A percentile compares a stretch with the other conserved stretches of the same genome.
phyloP scores from a whole-genome alignment of 2,888 invertebrate species.

The Cryptocephalus moraei region DNA sequence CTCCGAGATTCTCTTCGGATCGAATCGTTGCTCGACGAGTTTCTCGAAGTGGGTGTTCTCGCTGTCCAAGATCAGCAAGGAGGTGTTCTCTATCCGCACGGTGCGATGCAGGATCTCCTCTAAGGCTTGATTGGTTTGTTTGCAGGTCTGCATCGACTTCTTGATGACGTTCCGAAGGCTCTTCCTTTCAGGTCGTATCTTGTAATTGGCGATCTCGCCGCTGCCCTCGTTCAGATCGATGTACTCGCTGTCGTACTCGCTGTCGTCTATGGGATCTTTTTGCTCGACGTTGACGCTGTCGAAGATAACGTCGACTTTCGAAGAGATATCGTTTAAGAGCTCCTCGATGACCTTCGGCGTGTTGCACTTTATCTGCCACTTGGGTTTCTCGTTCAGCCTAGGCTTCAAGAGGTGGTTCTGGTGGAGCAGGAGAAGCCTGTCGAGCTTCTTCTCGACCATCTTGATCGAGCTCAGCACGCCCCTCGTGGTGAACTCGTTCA shows the following conservation, averaged over 20 bases:
- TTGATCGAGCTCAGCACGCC: conserved; percentile 36
- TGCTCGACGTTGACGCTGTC: conserved; percentile 26
- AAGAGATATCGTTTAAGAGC: conserved; percentile 33
- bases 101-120: conserved; percentile 29
- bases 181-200: conserved; percentile 14
- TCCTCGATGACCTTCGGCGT: conserved; percentile 30
- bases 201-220: conserved; percentile 8
- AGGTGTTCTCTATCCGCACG: conserved; percentile 27
- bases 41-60: conserved; percentile 10
- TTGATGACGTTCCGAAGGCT: conserved; percentile 21
- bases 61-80: conserved; percentile 13
- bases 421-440: conserved; percentile 21
- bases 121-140: conserved; percentile 26
- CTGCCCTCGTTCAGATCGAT: conserved; percentile 19
- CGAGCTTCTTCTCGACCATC: conserved; percentile 33
- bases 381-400: conserved; percentile 18
- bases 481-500: conserved; percentile 34
- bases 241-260: conserved; percentile 19
- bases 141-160: conserved; percentile 23
- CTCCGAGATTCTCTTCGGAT: conserved; percentile 1
- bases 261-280: conserved; percentile 19
- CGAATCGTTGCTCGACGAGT: conserved; percentile 1
- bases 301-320: conserved; percentile 37
- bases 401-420: conserved; percentile 14
- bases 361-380: conserved; percentile 29